Conservation (phyloP, 1,140 invertebrate species). For the Cotesia chilonis region DNA sequence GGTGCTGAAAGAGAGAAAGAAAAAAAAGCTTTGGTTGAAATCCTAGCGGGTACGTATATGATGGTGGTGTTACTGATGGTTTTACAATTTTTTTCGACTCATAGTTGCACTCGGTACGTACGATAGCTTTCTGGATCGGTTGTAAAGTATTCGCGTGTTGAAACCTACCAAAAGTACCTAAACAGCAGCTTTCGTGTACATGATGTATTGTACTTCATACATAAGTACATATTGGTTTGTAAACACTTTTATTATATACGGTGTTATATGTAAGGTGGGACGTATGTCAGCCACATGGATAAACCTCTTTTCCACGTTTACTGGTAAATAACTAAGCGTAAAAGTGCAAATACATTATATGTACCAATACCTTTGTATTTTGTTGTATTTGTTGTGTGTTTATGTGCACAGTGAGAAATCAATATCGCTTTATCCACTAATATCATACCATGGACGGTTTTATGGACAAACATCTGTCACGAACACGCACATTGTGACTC, state of each 20-base stretch:
- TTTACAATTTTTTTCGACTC: not conserved
- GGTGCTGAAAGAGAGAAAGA: slow-evolving; percentile 4
- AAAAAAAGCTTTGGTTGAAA: slow-evolving; percentile 25
- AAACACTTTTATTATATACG: slow-evolving; percentile 31
- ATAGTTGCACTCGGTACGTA: slow-evolving; percentile 7
- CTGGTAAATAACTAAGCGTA: slow-evolving; percentile 27
- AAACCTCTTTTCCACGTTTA: slow-evolving; percentile 10
- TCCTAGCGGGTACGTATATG: not conserved
- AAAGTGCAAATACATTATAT: slow-evolving; percentile 25
- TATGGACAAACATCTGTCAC: slow-evolving; percentile 17
- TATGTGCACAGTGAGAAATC: slow-evolving; percentile 11
- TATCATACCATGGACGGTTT: not conserved
- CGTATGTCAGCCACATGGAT: slow-evolving; percentile 16
- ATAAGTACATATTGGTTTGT: slow-evolving; percentile 34
- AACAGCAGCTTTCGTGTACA: slow-evolving; percentile 12
- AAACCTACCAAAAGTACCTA: slow-evolving; percentile 16
- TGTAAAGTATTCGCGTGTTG: not conserved
- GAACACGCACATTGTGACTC: slow-evolving; percentile 7
- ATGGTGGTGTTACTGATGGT: slow-evolving; percentile 2
- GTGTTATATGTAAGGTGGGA: slow-evolving; percentile 15
- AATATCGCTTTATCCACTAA: not conserved
- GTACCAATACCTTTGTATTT: too few relatives aligned
- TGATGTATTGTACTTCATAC: slow-evolving; percentile 26
- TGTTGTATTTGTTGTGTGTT: too few relatives aligned
- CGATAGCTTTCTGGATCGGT: too few relatives aligned